These are phyloP conservation scores for Tachina fera DNA, from an alignment of 2,888 invertebrate genomes.

Conservation along the genomic window DNA sequence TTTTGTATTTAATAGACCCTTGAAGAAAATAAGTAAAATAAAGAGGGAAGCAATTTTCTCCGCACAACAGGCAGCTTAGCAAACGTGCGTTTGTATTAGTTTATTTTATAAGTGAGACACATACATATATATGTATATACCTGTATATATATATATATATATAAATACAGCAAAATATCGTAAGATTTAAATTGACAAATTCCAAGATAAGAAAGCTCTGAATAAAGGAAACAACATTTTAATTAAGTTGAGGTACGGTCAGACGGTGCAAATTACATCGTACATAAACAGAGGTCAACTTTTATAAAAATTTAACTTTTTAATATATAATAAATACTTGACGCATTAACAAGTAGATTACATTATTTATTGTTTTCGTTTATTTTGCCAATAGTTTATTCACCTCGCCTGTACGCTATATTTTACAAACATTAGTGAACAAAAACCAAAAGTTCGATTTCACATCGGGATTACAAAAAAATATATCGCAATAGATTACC, in stretches of 20 bases:
- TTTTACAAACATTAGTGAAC: no score
- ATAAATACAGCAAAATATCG: not conserved
- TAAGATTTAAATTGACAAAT: not conserved
- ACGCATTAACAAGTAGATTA: no score
- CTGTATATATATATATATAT: no score
- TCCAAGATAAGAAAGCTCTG: not conserved
- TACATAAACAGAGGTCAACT: no score
- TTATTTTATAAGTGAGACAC: not conserved
- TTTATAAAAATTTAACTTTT: no score
- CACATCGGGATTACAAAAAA: not conserved
- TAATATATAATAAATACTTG: no score
- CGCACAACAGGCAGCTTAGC: not conserved
- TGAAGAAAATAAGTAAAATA: constrained; percentile 30
- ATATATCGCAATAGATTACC: no score
- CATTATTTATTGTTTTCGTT: no score
- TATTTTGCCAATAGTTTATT: no score
- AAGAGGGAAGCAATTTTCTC: not conserved
- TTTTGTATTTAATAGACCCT: not conserved
- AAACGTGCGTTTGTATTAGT: not conserved
- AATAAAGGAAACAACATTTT: not conserved
- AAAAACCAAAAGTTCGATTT: not conserved
- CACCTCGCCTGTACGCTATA: no score
- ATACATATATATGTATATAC: no score
- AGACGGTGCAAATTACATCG: no score
- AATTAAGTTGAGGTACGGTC: not conserved